A percentile compares a stretch with the other conserved stretches of the same genome.
These are phyloP conservation scores for Torymus aiolomorphi DNA, from an alignment of 2,888 invertebrate genomes.

Conservation along the genomic window DNA sequence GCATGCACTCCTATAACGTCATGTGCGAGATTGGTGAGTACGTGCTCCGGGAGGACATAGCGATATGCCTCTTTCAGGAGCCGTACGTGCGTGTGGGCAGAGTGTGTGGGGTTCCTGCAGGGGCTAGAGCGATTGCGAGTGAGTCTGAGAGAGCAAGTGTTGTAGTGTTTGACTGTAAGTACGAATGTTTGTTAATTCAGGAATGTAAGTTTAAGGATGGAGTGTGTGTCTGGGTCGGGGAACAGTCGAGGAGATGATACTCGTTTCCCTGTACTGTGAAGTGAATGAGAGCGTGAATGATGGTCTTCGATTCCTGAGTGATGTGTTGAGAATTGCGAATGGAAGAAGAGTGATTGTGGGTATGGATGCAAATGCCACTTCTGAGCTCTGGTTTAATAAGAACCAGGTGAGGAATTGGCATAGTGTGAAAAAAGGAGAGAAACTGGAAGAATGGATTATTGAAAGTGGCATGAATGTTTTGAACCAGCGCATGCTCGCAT, in stretches of 20 bases:
- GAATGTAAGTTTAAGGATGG: slow-evolving; percentile 40
- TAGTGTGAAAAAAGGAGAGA: slow-evolving; percentile 63
- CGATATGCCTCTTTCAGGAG: slow-evolving; percentile 37
- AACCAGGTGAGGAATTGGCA: neutral
- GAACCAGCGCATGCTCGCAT: neutral
- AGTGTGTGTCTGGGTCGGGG: slow-evolving; percentile 56
- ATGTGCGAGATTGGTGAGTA: slow-evolving; percentile 41
- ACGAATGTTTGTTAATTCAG: slow-evolving; percentile 20
- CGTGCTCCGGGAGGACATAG: slow-evolving; percentile 32
- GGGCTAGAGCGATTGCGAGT: slow-evolving; percentile 12
- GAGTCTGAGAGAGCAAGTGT: slow-evolving; percentile 37
- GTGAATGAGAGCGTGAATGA: neutral
- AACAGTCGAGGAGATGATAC: slow-evolving; percentile 48
- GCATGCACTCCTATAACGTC: slow-evolving; percentile 31
- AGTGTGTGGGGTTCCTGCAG: slow-evolving; percentile 22
- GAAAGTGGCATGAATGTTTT: slow-evolving; percentile 79
- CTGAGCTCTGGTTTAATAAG: slow-evolving; percentile 59
- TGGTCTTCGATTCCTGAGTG: slow-evolving; percentile 45
- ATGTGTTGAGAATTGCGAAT: neutral
- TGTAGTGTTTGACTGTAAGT: neutral
- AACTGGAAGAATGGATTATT: slow-evolving; percentile 11
- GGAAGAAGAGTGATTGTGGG: slow-evolving; percentile 49
- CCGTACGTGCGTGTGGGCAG: slow-evolving; percentile 29
- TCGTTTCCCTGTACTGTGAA: slow-evolving; percentile 57
- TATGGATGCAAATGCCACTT: slow-evolving; percentile 61